Conservation (phyloP, 2,888 invertebrate genomes). For the Zelleria hepariella region DNA sequence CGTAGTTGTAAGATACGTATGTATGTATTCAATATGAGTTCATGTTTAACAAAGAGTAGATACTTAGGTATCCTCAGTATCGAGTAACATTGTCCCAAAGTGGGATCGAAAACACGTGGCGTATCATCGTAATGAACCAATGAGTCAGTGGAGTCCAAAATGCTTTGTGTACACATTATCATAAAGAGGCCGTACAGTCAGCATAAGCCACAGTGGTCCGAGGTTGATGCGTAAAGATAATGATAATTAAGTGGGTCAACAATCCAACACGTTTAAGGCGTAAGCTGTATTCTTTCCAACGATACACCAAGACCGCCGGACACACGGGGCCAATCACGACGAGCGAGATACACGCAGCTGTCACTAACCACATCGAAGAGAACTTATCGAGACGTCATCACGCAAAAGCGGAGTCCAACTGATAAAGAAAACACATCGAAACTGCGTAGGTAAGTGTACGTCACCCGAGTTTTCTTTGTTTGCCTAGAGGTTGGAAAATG, state of each 20-base stretch:
- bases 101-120: neutral
- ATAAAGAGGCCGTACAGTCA: neutral
- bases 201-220: neutral
- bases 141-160: neutral
- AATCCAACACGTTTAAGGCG: neutral
- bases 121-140: too few relatives aligned
- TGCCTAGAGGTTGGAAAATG: slow-evolving; percentile 44
- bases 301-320: neutral
- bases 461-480: slow-evolving; percentile 3
- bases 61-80: too few relatives aligned
- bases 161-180: neutral
- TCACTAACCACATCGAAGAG: neutral
- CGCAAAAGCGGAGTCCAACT: neutral
- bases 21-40: too few relatives aligned
- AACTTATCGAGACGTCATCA: neutral
- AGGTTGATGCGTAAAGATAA: neutral
- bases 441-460: neutral
- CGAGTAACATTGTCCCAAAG: neutral
- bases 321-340: neutral
- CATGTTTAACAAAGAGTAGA: too few relatives aligned
- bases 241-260: neutral
- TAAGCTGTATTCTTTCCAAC: neutral
- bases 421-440: neutral
- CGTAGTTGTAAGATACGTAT: too few relatives aligned
- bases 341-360: neutral